Evolutionary conservation across 2,113 vertebrate genomes (phyloP).

Genomic region (Stigmatopora nigra): DNA sequence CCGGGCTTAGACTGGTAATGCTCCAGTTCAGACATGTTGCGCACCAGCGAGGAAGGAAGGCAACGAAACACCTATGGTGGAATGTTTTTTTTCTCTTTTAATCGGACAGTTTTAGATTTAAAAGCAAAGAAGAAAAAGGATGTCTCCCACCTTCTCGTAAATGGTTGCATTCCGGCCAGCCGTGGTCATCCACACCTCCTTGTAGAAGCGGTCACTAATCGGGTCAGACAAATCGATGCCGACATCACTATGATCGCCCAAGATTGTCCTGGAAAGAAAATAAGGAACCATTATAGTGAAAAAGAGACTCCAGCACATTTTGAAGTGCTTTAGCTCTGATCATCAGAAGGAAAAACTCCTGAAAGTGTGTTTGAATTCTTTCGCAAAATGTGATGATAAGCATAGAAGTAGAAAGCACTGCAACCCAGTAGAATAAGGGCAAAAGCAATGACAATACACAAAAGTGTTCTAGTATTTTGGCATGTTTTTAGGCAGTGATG

Average conservation of each 20-base stretch:
- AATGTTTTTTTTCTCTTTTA: not conserved
- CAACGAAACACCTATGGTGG: constrained; percentile 86
- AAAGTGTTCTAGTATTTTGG: too few species aligned
- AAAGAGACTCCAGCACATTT: not conserved
- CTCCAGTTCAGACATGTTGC: constrained; percentile 82
- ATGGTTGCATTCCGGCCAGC: constrained; percentile 91
- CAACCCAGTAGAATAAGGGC: too few species aligned
- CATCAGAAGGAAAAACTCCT: not conserved
- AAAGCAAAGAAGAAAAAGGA: too few species aligned
- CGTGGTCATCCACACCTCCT: constrained; percentile 91
- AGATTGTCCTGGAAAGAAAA: constrained; percentile 72
- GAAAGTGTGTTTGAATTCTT: too few species aligned
- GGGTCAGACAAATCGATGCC: constrained; percentile 83
- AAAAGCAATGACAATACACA: too few species aligned
- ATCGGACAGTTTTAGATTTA: not conserved
- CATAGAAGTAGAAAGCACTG: too few species aligned
- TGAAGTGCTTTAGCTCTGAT: not conserved
- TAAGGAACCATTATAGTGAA: not conserved
- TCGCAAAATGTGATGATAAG: too few species aligned
- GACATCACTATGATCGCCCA: constrained; percentile 77
- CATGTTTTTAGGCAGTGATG: too few species aligned
- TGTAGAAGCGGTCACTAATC: constrained; percentile 91
- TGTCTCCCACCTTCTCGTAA: constrained; percentile 80
- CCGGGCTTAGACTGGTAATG: constrained; percentile 78
- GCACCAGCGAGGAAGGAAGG: constrained; percentile 87